A percentile compares a stretch with the other conserved stretches of the same genome.
phyloP scores from a whole-genome alignment of 1,140 invertebrate species.

The Thaumatotibia leucotreta region DNA sequence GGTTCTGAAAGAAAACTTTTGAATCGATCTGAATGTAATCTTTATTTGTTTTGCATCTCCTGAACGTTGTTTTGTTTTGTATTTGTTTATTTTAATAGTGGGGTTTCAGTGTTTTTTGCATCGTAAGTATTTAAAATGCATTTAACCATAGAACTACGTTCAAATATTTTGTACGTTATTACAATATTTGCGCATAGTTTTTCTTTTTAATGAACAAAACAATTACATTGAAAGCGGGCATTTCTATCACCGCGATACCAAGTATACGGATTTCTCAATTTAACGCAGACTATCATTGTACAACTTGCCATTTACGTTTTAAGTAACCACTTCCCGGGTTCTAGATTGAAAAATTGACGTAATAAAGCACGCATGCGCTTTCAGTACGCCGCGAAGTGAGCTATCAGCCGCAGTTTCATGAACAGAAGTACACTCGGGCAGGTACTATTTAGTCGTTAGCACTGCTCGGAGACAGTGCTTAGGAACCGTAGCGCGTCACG shows the following conservation, averaged over 20 bases:
- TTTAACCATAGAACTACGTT: not conserved
- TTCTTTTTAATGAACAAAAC: not conserved
- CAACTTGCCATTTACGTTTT: not conserved
- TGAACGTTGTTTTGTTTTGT: not conserved
- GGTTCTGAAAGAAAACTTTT: not conserved
- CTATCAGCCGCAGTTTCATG: constrained; percentile 5
- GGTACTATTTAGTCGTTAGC: constrained; percentile 4
- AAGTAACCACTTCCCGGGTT: constrained; percentile 40
- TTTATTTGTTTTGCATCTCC: not conserved
- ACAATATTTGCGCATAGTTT: not conserved
- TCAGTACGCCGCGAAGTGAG: constrained; percentile 47
- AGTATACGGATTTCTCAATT: not conserved
- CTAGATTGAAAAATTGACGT: constrained; percentile 61
- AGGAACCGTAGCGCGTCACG: constrained; percentile 18
- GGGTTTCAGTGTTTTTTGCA: not conserved
- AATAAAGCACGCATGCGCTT: constrained; percentile 53
- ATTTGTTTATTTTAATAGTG: not conserved
- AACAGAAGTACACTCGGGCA: not conserved
- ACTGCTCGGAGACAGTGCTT: not conserved
- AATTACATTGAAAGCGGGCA: not conserved
- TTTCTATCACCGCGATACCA: not conserved
- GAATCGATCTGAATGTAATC: not conserved
- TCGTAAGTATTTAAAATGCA: not conserved
- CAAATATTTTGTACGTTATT: not conserved
- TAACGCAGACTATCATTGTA: not conserved